phyloP scores from a whole-genome alignment of 2,113 vertebrate genomes.

The Crotalus horridus region DNA sequence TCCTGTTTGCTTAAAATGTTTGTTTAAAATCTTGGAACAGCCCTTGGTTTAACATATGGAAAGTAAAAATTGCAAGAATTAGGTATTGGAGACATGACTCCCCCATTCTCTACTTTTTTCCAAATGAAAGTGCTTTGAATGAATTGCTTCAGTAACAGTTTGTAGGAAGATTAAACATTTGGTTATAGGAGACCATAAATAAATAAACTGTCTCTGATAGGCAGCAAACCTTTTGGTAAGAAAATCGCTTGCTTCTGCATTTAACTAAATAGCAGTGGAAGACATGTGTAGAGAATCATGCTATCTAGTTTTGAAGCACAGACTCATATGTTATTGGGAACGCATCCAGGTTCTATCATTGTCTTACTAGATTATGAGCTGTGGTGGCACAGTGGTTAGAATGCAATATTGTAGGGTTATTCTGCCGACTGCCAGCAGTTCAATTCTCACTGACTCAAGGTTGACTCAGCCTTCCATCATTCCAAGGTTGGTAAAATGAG shows the following conservation, averaged over 20 bases:
- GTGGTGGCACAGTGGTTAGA: neutral
- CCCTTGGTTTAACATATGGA: neutral
- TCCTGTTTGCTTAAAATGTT: neutral
- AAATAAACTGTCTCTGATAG: neutral
- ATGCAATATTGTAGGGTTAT: neutral
- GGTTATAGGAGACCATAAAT: neutral
- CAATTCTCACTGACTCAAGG: too few relatives aligned
- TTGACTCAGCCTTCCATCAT: too few relatives aligned
- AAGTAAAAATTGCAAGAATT: neutral
- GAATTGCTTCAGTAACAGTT: neutral
- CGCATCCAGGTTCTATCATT: slow-evolving; percentile 14
- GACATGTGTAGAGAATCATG: neutral
- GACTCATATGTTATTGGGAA: slow-evolving; percentile 28
- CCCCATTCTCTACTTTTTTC: neutral
- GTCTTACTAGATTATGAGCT: slow-evolving; percentile 15
- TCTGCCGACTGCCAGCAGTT: neutral
- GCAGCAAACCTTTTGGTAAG: neutral
- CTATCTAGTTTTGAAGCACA: slow-evolving; percentile 15
- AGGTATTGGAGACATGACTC: neutral
- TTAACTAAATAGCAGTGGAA: neutral
- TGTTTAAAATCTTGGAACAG: neutral
- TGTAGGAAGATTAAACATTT: neutral
- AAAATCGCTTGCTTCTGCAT: neutral
- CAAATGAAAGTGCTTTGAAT: neutral
- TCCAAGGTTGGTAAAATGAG: too few relatives aligned